These are phyloP conservation scores for Parazoanthus atlanticus DNA, from an alignment of 92 coral and sea anemone genomes.

Conservation along the genomic window DNA sequence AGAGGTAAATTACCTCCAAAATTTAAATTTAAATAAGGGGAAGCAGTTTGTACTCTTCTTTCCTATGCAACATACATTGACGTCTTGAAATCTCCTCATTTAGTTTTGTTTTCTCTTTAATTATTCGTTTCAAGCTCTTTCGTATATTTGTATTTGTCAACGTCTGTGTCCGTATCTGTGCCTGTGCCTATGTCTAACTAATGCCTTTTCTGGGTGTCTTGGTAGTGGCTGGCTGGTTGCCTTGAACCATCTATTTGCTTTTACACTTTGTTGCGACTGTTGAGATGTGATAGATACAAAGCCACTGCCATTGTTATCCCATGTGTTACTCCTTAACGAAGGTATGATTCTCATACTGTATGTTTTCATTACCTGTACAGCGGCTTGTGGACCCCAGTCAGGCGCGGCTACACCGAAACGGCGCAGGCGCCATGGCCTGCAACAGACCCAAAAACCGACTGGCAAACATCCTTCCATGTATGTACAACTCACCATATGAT, in stretches of 20 bases:
- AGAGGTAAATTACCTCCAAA: not conserved
- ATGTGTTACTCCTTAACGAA: not conserved
- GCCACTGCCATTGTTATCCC: not conserved
- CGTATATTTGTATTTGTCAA: too few species aligned
- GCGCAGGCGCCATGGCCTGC: slow-evolving; percentile 69
- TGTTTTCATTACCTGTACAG: slow-evolving; percentile 4
- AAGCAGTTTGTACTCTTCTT: not conserved
- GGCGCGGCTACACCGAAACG: slow-evolving; percentile 75
- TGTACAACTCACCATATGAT: slow-evolving; percentile 28
- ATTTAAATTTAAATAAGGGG: not conserved
- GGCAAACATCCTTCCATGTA: slow-evolving; percentile 95
- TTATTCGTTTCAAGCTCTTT: too few species aligned
- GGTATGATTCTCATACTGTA: not conserved
- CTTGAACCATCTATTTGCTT: too few species aligned
- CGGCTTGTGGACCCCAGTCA: slow-evolving; percentile 78
- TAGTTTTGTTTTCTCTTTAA: too few species aligned
- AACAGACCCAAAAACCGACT: slow-evolving; percentile 93
- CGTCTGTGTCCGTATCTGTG: too few species aligned
- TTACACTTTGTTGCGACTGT: too few species aligned
- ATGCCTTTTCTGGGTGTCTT: too few species aligned
- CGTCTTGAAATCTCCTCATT: too few species aligned
- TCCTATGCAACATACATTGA: not conserved
- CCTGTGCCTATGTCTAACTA: too few species aligned
- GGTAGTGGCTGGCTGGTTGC: too few species aligned
- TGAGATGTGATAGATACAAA: too few species aligned